phyloP scores from a whole-genome alignment of 64 coral and sea anemone species.

The Stichodactyla helianthus region DNA sequence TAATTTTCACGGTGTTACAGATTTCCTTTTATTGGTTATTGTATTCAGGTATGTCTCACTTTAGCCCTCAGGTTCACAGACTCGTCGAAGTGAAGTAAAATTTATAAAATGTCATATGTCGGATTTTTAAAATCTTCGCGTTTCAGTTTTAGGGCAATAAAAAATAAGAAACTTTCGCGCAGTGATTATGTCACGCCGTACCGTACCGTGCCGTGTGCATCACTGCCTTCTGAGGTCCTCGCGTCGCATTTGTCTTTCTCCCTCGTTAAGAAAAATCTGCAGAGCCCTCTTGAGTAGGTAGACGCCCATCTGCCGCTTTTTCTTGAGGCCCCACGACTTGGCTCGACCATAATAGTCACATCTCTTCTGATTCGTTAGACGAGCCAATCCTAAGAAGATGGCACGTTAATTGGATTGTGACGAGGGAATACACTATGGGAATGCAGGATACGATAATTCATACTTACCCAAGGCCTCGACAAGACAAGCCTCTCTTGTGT shows the following conservation, averaged over 20 bases:
- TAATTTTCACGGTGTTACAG: no score
- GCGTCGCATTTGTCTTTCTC: conserved; percentile 69
- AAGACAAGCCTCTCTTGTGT: conserved; percentile 91
- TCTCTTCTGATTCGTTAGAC: conserved; percentile 75
- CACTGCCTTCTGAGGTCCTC: conserved; percentile 34
- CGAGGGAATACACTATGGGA: no score
- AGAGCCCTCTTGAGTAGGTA: conserved; percentile 64
- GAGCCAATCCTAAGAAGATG: conserved; percentile 50
- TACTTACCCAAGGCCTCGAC: conserved; percentile 84
- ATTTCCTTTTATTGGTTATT: no score
- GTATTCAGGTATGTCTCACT: no score
- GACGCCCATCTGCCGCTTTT: conserved; percentile 78
- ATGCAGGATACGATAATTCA: no score
- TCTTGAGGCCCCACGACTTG: conserved; percentile 19
- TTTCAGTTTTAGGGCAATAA: no score
- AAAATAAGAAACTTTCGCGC: no score
- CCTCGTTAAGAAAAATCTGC: conserved; percentile 77
- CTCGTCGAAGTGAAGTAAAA: no score
- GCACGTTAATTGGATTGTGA: no score
- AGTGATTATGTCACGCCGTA: neutral
- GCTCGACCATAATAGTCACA: conserved; percentile 79
- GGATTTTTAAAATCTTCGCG: no score
- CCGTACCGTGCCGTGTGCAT: neutral
- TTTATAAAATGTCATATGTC: no score
- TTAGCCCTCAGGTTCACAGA: no score